Evolutionary conservation across 2,888 invertebrate genomes (phyloP).

Genomic region (Cryptocephalus primarius): DNA sequence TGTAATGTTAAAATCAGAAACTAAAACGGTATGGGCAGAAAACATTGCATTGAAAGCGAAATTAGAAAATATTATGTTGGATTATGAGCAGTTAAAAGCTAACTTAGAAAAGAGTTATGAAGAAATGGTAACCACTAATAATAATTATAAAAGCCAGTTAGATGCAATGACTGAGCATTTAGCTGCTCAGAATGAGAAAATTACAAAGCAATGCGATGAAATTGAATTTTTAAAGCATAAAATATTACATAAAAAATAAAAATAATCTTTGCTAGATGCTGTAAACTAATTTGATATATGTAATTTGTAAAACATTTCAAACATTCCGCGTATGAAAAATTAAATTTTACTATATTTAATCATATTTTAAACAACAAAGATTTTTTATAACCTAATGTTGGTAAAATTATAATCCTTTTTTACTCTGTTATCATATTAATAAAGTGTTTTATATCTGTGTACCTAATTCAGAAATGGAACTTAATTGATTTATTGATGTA

Average conservation of each 20-base stretch:
- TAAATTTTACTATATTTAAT: too few species aligned
- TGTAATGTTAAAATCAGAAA: slow-evolving; percentile 27
- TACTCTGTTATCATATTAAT: too few species aligned
- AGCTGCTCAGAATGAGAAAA: slow-evolving; percentile 72
- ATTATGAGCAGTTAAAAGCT: slow-evolving; percentile 42
- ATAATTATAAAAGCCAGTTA: slow-evolving; percentile 59
- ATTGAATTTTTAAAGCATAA: slow-evolving; percentile 59
- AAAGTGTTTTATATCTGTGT: too few species aligned
- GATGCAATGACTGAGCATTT: slow-evolving; percentile 69
- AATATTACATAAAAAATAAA: slow-evolving; percentile 24
- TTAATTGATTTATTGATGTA: too few species aligned
- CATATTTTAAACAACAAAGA: too few species aligned
- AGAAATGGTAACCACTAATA: slow-evolving; percentile 51
- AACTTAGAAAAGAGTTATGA: slow-evolving; percentile 49
- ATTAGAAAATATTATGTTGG: slow-evolving; percentile 40
- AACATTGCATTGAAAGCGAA: slow-evolving; percentile 37
- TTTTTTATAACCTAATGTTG: too few species aligned
- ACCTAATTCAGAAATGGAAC: too few species aligned
- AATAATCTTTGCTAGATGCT: background rate
- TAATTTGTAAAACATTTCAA: too few species aligned
- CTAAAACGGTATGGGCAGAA: slow-evolving; percentile 30
- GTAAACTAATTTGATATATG: too few species aligned
- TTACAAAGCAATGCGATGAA: slow-evolving; percentile 70
- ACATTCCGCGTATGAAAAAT: too few species aligned
- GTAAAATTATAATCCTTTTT: too few species aligned